phyloP scores from a whole-genome alignment of 2,888 invertebrate genomes.

The Galerucella pusilla region DNA sequence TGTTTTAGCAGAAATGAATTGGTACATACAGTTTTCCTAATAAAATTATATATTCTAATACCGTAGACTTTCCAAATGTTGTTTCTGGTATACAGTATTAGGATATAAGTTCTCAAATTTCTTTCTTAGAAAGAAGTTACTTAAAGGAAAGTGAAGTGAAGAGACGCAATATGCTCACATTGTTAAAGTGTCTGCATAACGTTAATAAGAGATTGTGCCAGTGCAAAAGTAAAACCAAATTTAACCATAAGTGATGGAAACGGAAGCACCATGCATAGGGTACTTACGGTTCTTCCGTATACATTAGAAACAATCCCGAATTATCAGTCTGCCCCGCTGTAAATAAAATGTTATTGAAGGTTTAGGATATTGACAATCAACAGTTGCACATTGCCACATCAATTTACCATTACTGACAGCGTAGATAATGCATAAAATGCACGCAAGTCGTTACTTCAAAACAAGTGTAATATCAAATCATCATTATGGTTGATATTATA shows the following conservation, averaged over 20 bases:
- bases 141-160: conserved; percentile 26
- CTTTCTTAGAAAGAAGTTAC: conserved; percentile 6
- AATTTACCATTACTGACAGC: not conserved
- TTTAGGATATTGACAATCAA: not conserved
- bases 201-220: conserved; percentile 36
- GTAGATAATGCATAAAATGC: not conserved
- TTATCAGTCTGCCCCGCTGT: conserved; percentile 83
- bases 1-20: not conserved
- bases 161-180: conserved; percentile 36
- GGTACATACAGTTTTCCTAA: not conserved
- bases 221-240: conserved; percentile 31
- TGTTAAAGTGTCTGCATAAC: conserved; percentile 36
- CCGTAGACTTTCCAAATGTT: not conserved
- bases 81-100: not conserved
- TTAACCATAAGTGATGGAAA: conserved; percentile 39
- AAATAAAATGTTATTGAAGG: conserved; percentile 54
- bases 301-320: conserved; percentile 85
- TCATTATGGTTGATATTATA: too few relatives aligned
- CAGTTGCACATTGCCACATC: not conserved
- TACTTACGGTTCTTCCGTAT: conserved; percentile 78
- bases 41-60: not conserved
- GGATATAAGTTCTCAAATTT: not conserved
- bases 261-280: conserved; percentile 34
- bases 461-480: not conserved
- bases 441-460: not conserved